phyloP scores from a whole-genome alignment of 2,113 vertebrate species.

The Cromileptes altivelis region DNA sequence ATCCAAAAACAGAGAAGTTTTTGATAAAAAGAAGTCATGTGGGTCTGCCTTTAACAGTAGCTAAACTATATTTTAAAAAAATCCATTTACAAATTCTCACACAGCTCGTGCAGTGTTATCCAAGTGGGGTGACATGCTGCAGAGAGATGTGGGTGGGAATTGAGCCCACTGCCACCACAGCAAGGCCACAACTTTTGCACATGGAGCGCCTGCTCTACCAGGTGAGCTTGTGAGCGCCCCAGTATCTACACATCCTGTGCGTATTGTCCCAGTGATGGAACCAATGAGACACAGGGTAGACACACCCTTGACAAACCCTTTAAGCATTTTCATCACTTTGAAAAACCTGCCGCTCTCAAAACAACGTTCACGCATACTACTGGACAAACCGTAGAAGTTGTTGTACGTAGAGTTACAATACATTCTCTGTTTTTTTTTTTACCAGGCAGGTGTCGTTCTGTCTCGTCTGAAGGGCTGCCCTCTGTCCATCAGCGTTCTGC shows the following conservation, averaged over 20 bases:
- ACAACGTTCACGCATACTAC: background rate
- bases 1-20: too few relatives aligned
- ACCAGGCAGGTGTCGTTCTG: slow-evolving; percentile 82
- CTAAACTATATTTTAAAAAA: too few relatives aligned
- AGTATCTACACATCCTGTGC: background rate
- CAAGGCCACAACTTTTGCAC: too few relatives aligned
- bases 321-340: background rate
- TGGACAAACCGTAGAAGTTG: background rate
- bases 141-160: too few relatives aligned
- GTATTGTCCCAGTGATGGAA: background rate
- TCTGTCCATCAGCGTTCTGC: slow-evolving; percentile 78
- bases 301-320: slow-evolving; percentile 19
- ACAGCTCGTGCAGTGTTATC: too few relatives aligned
- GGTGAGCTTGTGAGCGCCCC: too few relatives aligned
- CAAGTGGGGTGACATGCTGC: too few relatives aligned
- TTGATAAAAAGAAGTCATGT: too few relatives aligned
- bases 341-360: background rate
- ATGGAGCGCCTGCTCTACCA: too few relatives aligned
- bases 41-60: too few relatives aligned
- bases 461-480: slow-evolving; percentile 83
- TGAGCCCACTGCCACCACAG: too few relatives aligned
- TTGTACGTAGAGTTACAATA: background rate
- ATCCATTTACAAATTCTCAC: too few relatives aligned
- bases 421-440: background rate
- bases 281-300: background rate